Evolutionary conservation across 2,113 vertebrate genomes (phyloP).

Genomic region (Eudyptes chrysolophus): DNA sequence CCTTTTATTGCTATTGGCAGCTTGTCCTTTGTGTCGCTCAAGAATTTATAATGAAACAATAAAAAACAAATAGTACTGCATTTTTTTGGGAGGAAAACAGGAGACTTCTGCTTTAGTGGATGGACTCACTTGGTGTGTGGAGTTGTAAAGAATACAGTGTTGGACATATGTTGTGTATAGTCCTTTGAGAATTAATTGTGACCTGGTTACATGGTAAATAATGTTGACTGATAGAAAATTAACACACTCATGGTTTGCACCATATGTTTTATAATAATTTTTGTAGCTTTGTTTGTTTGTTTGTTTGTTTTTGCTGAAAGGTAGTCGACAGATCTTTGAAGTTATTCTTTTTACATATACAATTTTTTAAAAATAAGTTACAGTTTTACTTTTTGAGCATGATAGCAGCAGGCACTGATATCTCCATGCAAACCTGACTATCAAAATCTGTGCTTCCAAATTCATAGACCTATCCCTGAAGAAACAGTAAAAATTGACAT

Average conservation of each 20-base stretch:
- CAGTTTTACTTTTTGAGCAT: slow-evolving; percentile 13
- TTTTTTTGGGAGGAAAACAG: slow-evolving; percentile 23
- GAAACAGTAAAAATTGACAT: neutral
- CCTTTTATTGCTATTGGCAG: slow-evolving; percentile 35
- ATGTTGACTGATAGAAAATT: slow-evolving; percentile 72
- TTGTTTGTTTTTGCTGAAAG: slow-evolving; percentile 68
- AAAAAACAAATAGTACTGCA: slow-evolving; percentile 15
- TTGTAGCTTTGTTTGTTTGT: slow-evolving; percentile 34
- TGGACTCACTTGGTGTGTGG: neutral
- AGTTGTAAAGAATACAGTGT: slow-evolving; percentile 29
- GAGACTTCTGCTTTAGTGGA: slow-evolving; percentile 5
- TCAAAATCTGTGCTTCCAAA: neutral
- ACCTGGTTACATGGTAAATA: slow-evolving; percentile 69
- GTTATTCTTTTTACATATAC: neutral
- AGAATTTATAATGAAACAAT: slow-evolving; percentile 45
- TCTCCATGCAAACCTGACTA: neutral
- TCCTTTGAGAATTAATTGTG: slow-evolving; percentile 67
- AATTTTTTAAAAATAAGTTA: slow-evolving; percentile 21
- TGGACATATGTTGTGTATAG: slow-evolving; percentile 27
- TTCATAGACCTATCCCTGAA: neutral
- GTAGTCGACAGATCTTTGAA: slow-evolving; percentile 50
- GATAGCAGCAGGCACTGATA: slow-evolving; percentile 3
- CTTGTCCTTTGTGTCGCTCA: slow-evolving; percentile 18
- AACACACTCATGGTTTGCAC: slow-evolving; percentile 53
- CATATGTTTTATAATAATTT: slow-evolving; percentile 68